Evolutionary conservation across 2,113 vertebrate species (phyloP).

Genomic region (Toxotes jaculatrix): DNA sequence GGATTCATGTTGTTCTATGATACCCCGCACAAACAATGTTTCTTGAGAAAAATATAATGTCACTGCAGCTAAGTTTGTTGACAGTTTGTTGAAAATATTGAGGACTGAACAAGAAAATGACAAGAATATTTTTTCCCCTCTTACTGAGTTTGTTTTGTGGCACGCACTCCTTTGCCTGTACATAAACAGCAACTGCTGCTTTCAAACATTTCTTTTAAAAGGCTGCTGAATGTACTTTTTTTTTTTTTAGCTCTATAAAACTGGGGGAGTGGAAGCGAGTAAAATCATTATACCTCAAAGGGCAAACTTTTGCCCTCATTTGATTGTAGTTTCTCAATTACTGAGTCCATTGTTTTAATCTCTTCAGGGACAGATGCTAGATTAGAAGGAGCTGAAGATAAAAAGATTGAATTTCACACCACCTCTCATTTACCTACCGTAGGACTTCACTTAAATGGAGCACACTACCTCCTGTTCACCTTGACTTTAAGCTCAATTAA

Average conservation of each 20-base stretch:
- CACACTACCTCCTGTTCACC: slow-evolving; percentile 17
- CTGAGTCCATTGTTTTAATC: slow-evolving; percentile 38
- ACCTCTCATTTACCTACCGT: slow-evolving; percentile 23
- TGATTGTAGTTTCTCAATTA: slow-evolving; percentile 31
- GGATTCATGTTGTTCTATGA: slow-evolving; percentile 67
- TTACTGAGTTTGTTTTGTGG: slow-evolving; percentile 36
- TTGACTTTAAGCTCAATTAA: slow-evolving; percentile 23
- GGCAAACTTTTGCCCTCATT: slow-evolving; percentile 41
- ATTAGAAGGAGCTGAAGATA: slow-evolving; percentile 38
- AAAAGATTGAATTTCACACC: slow-evolving; percentile 34
- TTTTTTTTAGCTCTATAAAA: slow-evolving; percentile 40
- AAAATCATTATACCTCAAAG: slow-evolving; percentile 39
- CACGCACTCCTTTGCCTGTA: slow-evolving; percentile 7
- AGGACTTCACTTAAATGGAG: slow-evolving; percentile 18
- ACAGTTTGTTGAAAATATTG: slow-evolving; percentile 67
- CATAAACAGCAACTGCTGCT: slow-evolving; percentile 40
- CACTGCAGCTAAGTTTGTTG: slow-evolving; percentile 64
- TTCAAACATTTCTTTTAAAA: slow-evolving; percentile 19
- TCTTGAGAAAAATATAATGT: slow-evolving; percentile 44
- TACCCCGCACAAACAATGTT: slow-evolving; percentile 62
- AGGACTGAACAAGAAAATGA: slow-evolving; percentile 56
- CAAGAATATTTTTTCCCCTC: slow-evolving; percentile 29
- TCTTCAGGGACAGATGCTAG: slow-evolving; percentile 34
- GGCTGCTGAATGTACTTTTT: slow-evolving; percentile 21
- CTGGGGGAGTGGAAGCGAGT: neutral